Base-by-base conservation (phyloP, 2,888 invertebrate genomes). In the Mechanitis messenoides region DNA sequence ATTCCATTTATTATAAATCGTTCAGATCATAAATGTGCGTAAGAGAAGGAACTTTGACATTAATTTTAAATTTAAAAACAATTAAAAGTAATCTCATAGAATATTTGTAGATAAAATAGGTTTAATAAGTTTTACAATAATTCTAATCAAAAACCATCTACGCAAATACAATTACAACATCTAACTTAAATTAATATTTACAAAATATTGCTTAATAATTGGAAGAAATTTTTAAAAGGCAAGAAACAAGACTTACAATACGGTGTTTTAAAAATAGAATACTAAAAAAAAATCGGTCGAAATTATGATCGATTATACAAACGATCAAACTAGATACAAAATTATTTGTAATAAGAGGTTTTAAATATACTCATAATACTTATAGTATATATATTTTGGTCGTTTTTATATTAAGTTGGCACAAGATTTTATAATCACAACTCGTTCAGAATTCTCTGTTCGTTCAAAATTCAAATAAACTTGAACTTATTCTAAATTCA, bases 321-420 rank as follows among this genome's bases (percentile, higher is more conserved):
- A 31, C 50, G 50, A 3, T 50, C 50, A 31, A 50, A 31, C 50
- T 50, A 50, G 50, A 50, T 50, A 50, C 31, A 50, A 31, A 31
- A 7, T 20, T 20, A 50, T 9, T 42, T 42, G 9, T 31, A 50
- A 50, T 28, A 31, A 50, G 31, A 50, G 31, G 11, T 50, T 31
- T 31, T 31, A 11, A 31, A 28, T 7, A 28, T 11, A 31, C 28
- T 31, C 31, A 50, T 50, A 31, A 50, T 50, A 50, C 50, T 3
- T 31, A 50, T 31, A 50, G 9, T 9, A n/a, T 9, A 31, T 50
- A 31, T 11, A 50, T 6, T 59, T 59, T 59, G 59, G 59, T 55
- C 54, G 9, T 35, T 46, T 46, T 54, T 55, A 45, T 33, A 35
- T 31, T 35, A 11, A 50, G 11, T 57, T 57, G 57, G 57, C 57